Base-by-base conservation (phyloP, 1,140 invertebrate genomes). In the Nomia melanderi region DNA sequence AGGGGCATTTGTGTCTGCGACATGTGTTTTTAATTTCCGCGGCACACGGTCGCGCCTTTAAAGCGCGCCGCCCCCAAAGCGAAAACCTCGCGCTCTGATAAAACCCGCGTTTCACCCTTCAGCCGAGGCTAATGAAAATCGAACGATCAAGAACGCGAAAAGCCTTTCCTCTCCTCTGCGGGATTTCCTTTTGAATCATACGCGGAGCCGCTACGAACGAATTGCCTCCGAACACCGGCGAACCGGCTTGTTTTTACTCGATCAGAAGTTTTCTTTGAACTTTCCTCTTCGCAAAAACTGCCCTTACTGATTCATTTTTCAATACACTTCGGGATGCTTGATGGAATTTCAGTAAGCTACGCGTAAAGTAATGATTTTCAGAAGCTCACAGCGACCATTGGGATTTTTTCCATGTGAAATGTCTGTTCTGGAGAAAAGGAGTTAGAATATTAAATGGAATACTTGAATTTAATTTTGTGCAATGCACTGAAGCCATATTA, bases 1-100 rank as follows among this genome's bases (percentile, higher is more conserved):
- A 70, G 56, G 50, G 63, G 25, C 53, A 27, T 39, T 25, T 39
- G 11, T 23, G 63, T 67, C 53, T 8, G 14, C 53, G 74, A 71
- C 74, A 71, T 27, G 66, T 53, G 74, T 77, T 77, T 77, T 77
- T 77, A 71, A 77, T 77, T 71, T 70, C 56, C 66, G 66, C 66
- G 74, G 62, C 56, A 44, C 62, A 71, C 70, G 2, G 20, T 41
- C n/a, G 8, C 25, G 23, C 36, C 39, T 39, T 44, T 12, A 59
- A 69, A 59, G 63, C 9, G 27, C 29, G 23, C 29, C 3, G 25
- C 33, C 33, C 25, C 36, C 27, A 25, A 41, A 54, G 50, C 33
- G 71, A 74, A 54, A 74, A 9, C 50, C n/a, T 8, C 25, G 11
- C 11, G n/a, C n/a, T n/a, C n/a, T n/a, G n/a, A n/a, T n/a, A n/a